A percentile compares a stretch with the other conserved stretches of the same genome.
Conservation (phyloP, 2,888 invertebrate genomes). For the Thyatira batis region DNA sequence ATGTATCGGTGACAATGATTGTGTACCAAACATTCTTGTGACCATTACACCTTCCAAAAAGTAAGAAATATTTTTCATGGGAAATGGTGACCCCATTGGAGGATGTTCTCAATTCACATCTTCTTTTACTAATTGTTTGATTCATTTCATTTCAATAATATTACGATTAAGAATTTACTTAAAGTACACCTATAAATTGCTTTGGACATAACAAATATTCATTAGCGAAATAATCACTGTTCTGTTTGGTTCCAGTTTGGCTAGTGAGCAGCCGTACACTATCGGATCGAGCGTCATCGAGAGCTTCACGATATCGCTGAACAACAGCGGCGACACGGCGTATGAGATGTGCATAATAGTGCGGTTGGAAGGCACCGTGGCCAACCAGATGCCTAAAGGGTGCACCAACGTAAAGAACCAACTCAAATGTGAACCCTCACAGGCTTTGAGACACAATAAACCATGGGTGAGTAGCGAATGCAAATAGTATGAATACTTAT, state of each 20-base stretch:
- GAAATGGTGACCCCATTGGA: too few relatives aligned
- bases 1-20: constrained; percentile 27
- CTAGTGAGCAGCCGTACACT: constrained; percentile 25
- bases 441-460: constrained; percentile 7
- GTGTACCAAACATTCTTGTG: constrained; percentile 32
- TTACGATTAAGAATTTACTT: too few relatives aligned
- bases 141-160: too few relatives aligned
- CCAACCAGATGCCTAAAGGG: constrained; percentile 14
- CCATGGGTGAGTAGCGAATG: constrained; percentile 15
- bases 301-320: constrained; percentile 25
- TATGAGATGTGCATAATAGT: constrained; percentile 48
- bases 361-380: constrained; percentile 26
- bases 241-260: not conserved
- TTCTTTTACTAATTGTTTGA: too few relatives aligned
- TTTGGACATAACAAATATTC: too few relatives aligned
- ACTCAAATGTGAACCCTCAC: constrained; percentile 12
- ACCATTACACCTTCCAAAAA: constrained; percentile 11
- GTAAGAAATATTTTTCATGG: too few relatives aligned
- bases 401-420: not conserved
- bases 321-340: constrained; percentile 52
- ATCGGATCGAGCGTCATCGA: constrained; percentile 46
- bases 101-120: too few relatives aligned
- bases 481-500: too few relatives aligned
- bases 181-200: too few relatives aligned
- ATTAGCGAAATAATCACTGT: too few relatives aligned